Conservation (phyloP, 2,797 vertebrate genomes). For the Sebastes paucispinis region DNA sequence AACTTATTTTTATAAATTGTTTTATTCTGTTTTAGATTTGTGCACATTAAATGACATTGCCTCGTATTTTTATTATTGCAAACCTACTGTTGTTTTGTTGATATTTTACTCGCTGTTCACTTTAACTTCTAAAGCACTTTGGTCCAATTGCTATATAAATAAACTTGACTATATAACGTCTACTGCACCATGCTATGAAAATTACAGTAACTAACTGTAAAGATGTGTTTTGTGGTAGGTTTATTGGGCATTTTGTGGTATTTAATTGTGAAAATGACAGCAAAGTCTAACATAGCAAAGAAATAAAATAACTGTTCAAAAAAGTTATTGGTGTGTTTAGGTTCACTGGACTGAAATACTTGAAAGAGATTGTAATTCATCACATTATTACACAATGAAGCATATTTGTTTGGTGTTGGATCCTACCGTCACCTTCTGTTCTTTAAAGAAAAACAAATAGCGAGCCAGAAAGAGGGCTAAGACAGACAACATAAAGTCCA, state of each 20-base stretch:
- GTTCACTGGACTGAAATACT: neutral
- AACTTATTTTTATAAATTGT: no score
- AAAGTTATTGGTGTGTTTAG: neutral
- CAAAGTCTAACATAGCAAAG: neutral
- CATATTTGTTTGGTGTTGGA: neutral
- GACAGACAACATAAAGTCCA: constrained; percentile 89
- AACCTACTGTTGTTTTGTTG: no score
- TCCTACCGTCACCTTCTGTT: neutral
- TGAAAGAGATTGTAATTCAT: neutral
- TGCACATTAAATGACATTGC: no score
- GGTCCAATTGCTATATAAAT: no score
- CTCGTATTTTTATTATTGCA: no score
- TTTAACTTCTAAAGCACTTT: no score
- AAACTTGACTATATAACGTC: no score
- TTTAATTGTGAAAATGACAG: neutral
- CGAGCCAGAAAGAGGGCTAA: constrained; percentile 59
- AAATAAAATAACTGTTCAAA: neutral
- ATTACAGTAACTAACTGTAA: neutral
- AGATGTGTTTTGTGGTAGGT: neutral
- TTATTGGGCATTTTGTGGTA: neutral
- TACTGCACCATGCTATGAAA: neutral
- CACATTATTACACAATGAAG: neutral
- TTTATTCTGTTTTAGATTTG: no score
- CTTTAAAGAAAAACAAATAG: neutral
- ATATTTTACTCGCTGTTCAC: no score